Conservation (phyloP, 2,113 vertebrate genomes). For the Kryptolebias marmoratus region DNA sequence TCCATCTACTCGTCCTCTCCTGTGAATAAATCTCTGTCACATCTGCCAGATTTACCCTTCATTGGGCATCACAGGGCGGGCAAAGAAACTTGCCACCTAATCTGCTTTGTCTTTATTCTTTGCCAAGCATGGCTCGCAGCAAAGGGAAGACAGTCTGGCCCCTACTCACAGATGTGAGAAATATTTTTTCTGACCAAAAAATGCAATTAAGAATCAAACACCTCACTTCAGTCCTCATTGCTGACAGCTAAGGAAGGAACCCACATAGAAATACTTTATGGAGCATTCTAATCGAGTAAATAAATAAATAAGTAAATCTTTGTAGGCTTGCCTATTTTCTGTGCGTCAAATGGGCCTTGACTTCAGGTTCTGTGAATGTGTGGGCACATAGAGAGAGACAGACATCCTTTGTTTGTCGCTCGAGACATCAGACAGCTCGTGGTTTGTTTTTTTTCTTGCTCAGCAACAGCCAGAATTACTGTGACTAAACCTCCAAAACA, state of each 20-base stretch:
- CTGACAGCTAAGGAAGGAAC: constrained; percentile 35
- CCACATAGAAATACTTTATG: constrained; percentile 46
- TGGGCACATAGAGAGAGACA: constrained; percentile 22
- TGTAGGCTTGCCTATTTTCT: constrained; percentile 39
- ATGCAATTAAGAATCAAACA: constrained; percentile 39
- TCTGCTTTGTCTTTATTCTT: constrained; percentile 47
- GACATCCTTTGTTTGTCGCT: constrained; percentile 33
- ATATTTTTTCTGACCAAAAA: constrained; percentile 25
- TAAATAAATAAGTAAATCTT: constrained; percentile 11
- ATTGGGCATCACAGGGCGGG: constrained; percentile 33
- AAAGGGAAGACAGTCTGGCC: constrained; percentile 31
- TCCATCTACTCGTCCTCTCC: constrained; percentile 48
- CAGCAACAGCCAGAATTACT: constrained; percentile 19
- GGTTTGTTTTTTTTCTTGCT: constrained; percentile 35
- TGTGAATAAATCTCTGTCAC: constrained; percentile 57
- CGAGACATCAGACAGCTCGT: constrained; percentile 27
- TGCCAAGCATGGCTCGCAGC: constrained; percentile 31
- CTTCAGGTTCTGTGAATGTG: constrained; percentile 40
- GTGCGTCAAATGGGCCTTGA: constrained; percentile 39
- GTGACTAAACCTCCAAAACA: constrained; percentile 32
- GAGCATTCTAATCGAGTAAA: constrained; percentile 36
- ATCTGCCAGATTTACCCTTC: constrained; percentile 71
- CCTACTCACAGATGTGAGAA: constrained; percentile 30
- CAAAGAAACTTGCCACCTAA: constrained; percentile 14
- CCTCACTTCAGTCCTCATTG: constrained; percentile 20